phyloP scores from a whole-genome alignment of 2,888 invertebrate genomes.

The Parnassius apollo region DNA sequence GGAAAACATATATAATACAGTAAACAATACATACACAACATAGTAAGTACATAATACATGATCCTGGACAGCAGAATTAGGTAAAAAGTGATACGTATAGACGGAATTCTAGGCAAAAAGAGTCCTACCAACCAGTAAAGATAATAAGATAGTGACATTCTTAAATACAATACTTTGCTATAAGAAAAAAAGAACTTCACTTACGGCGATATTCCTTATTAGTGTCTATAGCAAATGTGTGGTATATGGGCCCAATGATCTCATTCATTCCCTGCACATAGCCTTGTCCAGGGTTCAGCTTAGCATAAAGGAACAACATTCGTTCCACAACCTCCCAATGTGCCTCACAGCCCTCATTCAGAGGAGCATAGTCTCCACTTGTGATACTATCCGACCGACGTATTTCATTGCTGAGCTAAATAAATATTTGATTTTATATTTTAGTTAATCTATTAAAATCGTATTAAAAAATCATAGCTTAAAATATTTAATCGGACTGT shows the following conservation, averaged over 20 bases:
- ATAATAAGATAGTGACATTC: too few species aligned
- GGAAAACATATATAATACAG: too few species aligned
- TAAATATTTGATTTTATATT: conserved; percentile 52
- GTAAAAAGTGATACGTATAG: too few species aligned
- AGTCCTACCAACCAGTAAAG: too few species aligned
- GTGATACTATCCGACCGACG: conserved; percentile 76
- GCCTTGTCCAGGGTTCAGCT: conserved; percentile 98
- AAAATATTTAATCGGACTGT: too few species aligned
- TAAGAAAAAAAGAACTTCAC: conserved; percentile 24
- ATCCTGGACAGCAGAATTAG: too few species aligned
- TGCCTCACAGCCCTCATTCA: conserved; percentile 95
- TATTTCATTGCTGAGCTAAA: conserved; percentile 87
- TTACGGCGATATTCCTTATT: conserved; percentile 89
- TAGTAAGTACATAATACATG: too few species aligned
- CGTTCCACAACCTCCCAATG: conserved; percentile 99
- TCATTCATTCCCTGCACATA: conserved; percentile 99
- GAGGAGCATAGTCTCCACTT: conserved; percentile 86
- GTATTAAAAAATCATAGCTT: too few species aligned
- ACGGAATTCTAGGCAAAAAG: too few species aligned
- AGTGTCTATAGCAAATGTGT: conserved; percentile 96
- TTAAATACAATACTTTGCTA: too few species aligned
- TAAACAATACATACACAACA: too few species aligned
- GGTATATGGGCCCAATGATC: conserved; percentile 98
- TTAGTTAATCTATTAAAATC: too few species aligned
- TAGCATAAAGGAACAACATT: conserved; percentile 97